Percentiles rank a stretch among this genome's conserved stretches.
Evolutionary conservation across 2,888 invertebrate species (phyloP).

Genomic region (Myopa tessellatipennis): DNA sequence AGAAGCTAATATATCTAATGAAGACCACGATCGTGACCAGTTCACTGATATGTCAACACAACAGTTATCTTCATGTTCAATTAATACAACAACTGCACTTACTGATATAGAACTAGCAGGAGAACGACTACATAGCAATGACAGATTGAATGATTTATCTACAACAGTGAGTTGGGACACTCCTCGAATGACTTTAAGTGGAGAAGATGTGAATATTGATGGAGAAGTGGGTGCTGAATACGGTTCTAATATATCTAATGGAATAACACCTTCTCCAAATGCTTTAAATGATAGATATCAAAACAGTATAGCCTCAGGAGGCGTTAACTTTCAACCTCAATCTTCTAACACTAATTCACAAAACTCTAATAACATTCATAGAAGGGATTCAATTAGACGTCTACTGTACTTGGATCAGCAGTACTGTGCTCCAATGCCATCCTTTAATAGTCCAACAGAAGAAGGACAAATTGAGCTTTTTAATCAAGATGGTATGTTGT

Average conservation of each 20-base stretch:
- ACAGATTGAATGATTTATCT: conserved; percentile 36
- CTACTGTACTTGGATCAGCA: conserved; percentile 61
- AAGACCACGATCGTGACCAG: conserved; percentile 30
- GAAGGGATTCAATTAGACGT: conserved; percentile 47
- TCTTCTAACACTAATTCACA: conserved; percentile 36
- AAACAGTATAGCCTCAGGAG: conserved; percentile 23
- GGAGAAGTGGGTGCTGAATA: conserved; percentile 33
- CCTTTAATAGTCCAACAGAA: conserved; percentile 72
- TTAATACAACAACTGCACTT: conserved; percentile 4
- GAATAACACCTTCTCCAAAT: conserved; percentile 12
- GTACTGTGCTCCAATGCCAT: conserved; percentile 67
- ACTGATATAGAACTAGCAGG: conserved; percentile 1
- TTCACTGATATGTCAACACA: conserved; percentile 10
- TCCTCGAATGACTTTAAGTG: conserved; percentile 37
- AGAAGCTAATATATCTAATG: conserved; percentile 25
- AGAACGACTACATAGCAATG: conserved; percentile 21
- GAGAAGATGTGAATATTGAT: conserved; percentile 27
- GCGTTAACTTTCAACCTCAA: conserved; percentile 23
- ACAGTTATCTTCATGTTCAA: conserved; percentile 1
- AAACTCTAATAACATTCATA: conserved; percentile 31
- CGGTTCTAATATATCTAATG: conserved; percentile 16
- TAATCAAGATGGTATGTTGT: conserved; percentile 73
- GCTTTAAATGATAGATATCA: conserved; percentile 22
- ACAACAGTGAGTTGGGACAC: conserved; percentile 40
- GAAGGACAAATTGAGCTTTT: conserved; percentile 75